These are phyloP conservation scores for Lithophane semibrunnea DNA, from an alignment of 2,888 invertebrate genomes.

Conservation along the genomic window DNA sequence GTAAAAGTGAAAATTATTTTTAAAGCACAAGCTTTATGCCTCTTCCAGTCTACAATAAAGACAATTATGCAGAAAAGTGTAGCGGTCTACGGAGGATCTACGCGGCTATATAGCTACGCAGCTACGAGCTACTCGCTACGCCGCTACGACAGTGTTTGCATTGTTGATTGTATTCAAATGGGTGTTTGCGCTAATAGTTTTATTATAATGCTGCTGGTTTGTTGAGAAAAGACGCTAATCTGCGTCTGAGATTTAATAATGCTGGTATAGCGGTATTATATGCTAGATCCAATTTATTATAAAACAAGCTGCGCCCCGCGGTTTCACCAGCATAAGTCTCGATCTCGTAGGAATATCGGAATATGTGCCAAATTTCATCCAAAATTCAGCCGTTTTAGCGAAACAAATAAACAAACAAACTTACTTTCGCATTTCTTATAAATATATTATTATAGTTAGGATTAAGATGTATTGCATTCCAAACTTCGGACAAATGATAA, in stretches of 20 bases:
- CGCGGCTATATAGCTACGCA: conserved; percentile 24
- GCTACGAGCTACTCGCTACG: conserved; percentile 36
- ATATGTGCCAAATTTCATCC: too few relatives aligned
- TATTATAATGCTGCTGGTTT: conserved; percentile 40
- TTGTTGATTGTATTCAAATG: conserved; percentile 60
- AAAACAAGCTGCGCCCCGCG: too few relatives aligned
- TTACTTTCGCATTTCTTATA: too few relatives aligned
- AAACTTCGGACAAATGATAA: too few relatives aligned
- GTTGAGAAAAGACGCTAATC: conserved; percentile 24
- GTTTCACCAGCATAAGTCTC: too few relatives aligned
- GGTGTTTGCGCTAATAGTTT: conserved; percentile 56
- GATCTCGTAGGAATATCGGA: too few relatives aligned
- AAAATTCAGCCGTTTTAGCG: too few relatives aligned
- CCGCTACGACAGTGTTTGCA: conserved; percentile 56
- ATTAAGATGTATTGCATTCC: too few relatives aligned
- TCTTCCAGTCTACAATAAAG: conserved; percentile 36
- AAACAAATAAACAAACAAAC: too few relatives aligned
- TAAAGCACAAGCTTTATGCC: conserved; percentile 27
- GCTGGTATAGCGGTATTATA: neutral
- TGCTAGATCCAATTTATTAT: too few relatives aligned
- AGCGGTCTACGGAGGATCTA: conserved; percentile 47
- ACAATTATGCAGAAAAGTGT: conserved; percentile 53
- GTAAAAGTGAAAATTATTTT: conserved; percentile 28
- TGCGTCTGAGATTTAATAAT: conserved; percentile 25
- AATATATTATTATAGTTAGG: too few relatives aligned